phyloP scores from a whole-genome alignment of 2,888 invertebrate species.

The Baronia brevicornis region DNA sequence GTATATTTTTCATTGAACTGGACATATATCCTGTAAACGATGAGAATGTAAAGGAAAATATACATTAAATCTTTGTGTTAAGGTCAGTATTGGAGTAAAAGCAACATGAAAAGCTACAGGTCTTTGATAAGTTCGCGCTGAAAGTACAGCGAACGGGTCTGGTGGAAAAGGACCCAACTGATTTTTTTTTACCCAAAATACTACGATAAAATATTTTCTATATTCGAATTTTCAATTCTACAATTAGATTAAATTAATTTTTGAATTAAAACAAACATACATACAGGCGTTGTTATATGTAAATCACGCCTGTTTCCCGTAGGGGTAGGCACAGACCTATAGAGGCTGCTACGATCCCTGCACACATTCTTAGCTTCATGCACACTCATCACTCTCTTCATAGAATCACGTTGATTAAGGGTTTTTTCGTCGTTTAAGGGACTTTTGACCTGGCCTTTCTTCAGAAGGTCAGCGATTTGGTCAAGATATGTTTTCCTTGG shows the following conservation, averaged over 20 bases:
- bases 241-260: not conserved
- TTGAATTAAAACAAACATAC: too few relatives aligned
- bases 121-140: constrained; percentile 59
- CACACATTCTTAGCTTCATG: too few relatives aligned
- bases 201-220: not conserved
- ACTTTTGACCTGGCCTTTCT: too few relatives aligned
- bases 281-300: too few relatives aligned
- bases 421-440: too few relatives aligned
- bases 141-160: constrained; percentile 39
- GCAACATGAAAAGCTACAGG: constrained; percentile 55
- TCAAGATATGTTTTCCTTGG: too few relatives aligned
- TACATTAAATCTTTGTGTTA: constrained; percentile 8
- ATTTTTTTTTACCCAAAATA: constrained; percentile 22
- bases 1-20: constrained; percentile 5
- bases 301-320: too few relatives aligned
- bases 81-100: constrained; percentile 17
- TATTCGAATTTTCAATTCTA: not conserved
- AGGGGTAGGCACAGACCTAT: too few relatives aligned
- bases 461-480: constrained; percentile 4
- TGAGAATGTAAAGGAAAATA: constrained; percentile 3
- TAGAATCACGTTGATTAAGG: too few relatives aligned
- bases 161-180: constrained; percentile 28
- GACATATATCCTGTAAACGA: constrained; percentile 10
- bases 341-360: too few relatives aligned
- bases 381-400: too few relatives aligned